These are phyloP conservation scores for Chymomyza fuscimana DNA, from an alignment of 2,888 invertebrate genomes.

Conservation along the genomic window DNA sequence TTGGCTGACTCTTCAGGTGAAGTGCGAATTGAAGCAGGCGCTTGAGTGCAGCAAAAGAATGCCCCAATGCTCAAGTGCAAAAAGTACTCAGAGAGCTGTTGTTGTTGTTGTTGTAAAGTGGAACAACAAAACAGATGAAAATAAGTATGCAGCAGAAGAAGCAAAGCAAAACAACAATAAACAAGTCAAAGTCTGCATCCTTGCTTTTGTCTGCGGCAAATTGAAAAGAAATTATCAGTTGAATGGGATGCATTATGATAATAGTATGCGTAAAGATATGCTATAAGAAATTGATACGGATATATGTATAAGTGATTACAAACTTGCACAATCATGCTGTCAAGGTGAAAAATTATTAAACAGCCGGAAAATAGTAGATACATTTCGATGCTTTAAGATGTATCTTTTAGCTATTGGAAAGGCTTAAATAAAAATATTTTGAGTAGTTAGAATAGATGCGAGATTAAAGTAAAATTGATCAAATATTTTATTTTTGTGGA, in stretches of 20 bases:
- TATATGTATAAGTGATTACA: background rate
- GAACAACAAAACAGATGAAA: background rate
- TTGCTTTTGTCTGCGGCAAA: background rate
- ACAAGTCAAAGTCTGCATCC: background rate
- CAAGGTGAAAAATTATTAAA: background rate
- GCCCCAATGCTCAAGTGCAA: constrained; percentile 54
- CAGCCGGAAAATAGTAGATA: background rate
- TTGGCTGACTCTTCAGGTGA: constrained; percentile 56
- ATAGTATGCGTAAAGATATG: background rate
- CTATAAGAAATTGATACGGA: background rate
- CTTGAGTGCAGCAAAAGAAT: constrained; percentile 67
- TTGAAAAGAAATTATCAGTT: background rate
- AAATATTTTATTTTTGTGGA: too few relatives aligned
- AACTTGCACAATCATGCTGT: background rate
- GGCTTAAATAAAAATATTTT: too few relatives aligned
- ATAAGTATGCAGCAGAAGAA: background rate
- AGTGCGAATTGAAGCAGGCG: constrained; percentile 70
- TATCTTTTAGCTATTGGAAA: too few relatives aligned
- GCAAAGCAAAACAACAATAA: background rate
- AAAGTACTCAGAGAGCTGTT: constrained; percentile 35
- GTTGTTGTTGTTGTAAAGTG: background rate
- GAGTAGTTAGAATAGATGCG: too few relatives aligned
- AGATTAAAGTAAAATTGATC: too few relatives aligned
- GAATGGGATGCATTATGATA: background rate
- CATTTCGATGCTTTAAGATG: too few relatives aligned